Base-by-base conservation (phyloP, 2,797 vertebrate species). In the Eulemur rubriventer region DNA sequence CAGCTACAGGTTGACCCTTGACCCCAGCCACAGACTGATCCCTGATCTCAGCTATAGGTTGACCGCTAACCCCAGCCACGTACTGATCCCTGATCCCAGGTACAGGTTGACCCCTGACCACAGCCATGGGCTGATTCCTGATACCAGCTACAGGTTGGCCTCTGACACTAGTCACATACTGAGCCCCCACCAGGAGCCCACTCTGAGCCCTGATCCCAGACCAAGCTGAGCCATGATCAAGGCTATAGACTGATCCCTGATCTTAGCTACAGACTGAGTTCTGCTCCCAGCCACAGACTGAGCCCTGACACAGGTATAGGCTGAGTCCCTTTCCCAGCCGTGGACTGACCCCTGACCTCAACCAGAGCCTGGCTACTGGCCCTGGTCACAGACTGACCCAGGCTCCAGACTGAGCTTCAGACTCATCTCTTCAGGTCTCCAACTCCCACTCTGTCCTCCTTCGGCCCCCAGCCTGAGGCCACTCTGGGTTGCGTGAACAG, bases 401-500 rank as follows among this genome's bases (percentile, higher is more conserved):
- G 5, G n/a, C 75, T 82, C 33, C 12, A 3, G 2, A 24, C 35
- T 13, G 22, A 50, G 22, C 50, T 17, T 4, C 35, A 2, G 57
- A 16, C 70, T 72, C 13, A 0, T 1, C 3, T 24, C n/a, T 63
- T 69, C 24, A 24, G 67, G 17, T 1, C 78, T 59, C 79, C 18
- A 1, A 4, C 22, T 20, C 55, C 12, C 9, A 7, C 33, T 0
- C 1, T 69, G 38, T 38, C 0, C 0, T 1, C 18, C 28, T 72
- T 72, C 20, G 5, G 55, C 20, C 16, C 70, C 78, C 22, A 67
- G 22, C 18, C n/a, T 0, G 7, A 52, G 52, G 41, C 24, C 41
- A 1, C 22, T 4, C 5, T 6, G 48, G 48, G 41, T 7, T 20
- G 12, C 24, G 0, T 24, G 1, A 55, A 41, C 57, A 14, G 59